Conservation (phyloP, 2,888 invertebrate species). For the Archips xylosteana region DNA sequence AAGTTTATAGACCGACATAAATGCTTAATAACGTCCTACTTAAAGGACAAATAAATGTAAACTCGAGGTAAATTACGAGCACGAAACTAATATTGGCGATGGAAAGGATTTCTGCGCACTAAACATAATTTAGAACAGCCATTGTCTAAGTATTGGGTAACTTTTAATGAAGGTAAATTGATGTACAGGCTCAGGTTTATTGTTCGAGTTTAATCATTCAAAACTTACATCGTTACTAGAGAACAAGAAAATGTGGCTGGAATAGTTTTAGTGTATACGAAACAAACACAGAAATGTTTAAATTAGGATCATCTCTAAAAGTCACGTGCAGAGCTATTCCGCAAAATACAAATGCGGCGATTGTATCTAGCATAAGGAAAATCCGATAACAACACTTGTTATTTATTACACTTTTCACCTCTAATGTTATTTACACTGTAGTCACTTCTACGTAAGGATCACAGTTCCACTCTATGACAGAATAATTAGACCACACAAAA, state of each 20-base stretch:
- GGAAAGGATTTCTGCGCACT: conserved; percentile 16
- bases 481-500: conserved; percentile 82
- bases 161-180: conserved; percentile 39
- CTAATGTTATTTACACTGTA: conserved; percentile 60
- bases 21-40: conserved; percentile 9
- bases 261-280: conserved; percentile 11
- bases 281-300: conserved; percentile 18
- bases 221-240: conserved; percentile 23
- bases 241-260: conserved; percentile 13
- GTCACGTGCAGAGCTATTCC: conserved; percentile 20
- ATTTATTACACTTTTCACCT: not conserved
- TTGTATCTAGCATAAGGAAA: not conserved
- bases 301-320: conserved; percentile 21
- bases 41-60: conserved; percentile 25
- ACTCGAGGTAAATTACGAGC: conserved; percentile 28
- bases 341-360: not conserved
- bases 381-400: conserved; percentile 16
- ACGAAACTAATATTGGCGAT: conserved; percentile 22
- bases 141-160: conserved; percentile 27
- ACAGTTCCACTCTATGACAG: conserved; percentile 78
- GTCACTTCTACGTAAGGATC: conserved; percentile 79
- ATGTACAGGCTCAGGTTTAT: conserved; percentile 21
- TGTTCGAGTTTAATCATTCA: conserved; percentile 30
- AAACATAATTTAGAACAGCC: conserved; percentile 29
- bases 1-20: conserved; percentile 17